Evolutionary conservation across 2,113 vertebrate genomes (phyloP).

Genomic region (Bos javanicus): DNA sequence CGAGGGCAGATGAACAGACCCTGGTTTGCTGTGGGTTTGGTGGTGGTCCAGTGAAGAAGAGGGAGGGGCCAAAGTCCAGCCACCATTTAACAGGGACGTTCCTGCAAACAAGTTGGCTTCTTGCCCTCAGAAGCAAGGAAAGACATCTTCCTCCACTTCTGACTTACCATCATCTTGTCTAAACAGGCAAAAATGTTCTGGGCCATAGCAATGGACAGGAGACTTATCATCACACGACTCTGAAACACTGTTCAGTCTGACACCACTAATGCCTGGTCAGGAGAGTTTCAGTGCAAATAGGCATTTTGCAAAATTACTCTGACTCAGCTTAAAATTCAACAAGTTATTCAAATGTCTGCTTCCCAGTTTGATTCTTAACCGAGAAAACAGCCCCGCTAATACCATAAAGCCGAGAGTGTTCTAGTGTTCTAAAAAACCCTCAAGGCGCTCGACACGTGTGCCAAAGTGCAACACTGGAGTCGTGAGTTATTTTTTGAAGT

Average conservation of each 20-base stretch:
- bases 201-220: neutral
- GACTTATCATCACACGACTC: neutral
- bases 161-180: neutral
- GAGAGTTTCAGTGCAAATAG: neutral
- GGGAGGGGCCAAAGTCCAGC: neutral
- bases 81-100: neutral
- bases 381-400: neutral
- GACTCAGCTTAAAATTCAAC: neutral
- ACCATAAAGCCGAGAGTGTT: neutral
- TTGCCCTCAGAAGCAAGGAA: neutral
- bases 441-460: neutral
- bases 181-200: neutral
- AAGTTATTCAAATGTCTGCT: neutral
- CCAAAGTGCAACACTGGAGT: neutral
- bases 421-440: conserved; percentile 47
- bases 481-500: neutral
- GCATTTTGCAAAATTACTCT: neutral
- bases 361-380: neutral
- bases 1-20: neutral
- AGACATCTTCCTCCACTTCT: neutral
- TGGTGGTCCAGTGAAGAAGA: neutral
- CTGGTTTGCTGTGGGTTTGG: neutral
- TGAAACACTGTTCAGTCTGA: neutral
- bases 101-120: neutral
- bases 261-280: neutral